Evolutionary conservation across 37 sponge, comb jelly and placozoan species (phyloP), one percentile per base, ranked within the genome.

Genomic region (Lycopodina hypogea): DNA sequence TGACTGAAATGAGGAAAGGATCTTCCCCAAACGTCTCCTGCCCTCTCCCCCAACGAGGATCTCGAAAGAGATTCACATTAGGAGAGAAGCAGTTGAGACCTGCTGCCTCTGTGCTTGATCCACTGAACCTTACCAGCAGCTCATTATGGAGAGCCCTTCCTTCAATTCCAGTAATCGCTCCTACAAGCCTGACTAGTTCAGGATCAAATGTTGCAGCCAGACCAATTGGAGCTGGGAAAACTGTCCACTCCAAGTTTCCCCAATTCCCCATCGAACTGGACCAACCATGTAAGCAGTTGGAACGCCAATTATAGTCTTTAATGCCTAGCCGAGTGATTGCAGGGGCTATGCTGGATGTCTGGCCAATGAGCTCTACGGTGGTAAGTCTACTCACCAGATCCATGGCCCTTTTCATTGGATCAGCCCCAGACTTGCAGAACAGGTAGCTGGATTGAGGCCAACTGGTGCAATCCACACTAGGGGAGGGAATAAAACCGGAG

Each of bases 51-150:
- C 90, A 90, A 0, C 90, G 72, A 30, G 90, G 90, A 71, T 90
- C 90, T 26, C 90, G 77, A 32, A 85, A 71, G 26, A 90, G 77
- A 42, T 91, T 91, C 8, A 91, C 92, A 71, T 91, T 91, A 18
- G 92, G 92, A 48, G 86, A 81, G 65, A 91, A 91, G 76, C 92
- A 91, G 88, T 91, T 91, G 9, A 91, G 77, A 37, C 86, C 92
- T 69, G 88, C 87, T 3, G 92, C 92, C 61, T 91, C 92, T 17
- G 79, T 82, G 57, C 92, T 91, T 35, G 84, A 68, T 7, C 92
- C 92, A 74, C 74, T 80, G 45, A 68, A 57, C 28, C 21, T 24
- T 21, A 59, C 71, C 42, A 91, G 69, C 81, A 87, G 80, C 38
- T 75, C 74, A 72, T 91, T 91, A 61, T 91, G 92, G 22, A 91